A percentile compares a stretch with the other conserved stretches of the same genome.
phyloP scores from a whole-genome alignment of 2,113 vertebrate genomes.

The Naja naja region DNA sequence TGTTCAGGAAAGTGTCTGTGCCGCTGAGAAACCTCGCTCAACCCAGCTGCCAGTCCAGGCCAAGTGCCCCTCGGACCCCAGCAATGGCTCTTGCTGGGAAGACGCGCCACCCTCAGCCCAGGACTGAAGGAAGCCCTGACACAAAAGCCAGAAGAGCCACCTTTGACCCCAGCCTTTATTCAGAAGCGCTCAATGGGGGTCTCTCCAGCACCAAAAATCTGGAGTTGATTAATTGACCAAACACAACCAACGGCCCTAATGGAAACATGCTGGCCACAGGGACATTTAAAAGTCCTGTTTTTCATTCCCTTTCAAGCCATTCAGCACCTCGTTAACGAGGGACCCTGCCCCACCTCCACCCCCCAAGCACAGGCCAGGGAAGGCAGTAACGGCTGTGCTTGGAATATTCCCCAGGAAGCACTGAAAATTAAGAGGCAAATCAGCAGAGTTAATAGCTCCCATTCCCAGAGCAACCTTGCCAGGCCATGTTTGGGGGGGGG shows the following conservation, averaged over 20 bases:
- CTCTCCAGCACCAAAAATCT: background rate
- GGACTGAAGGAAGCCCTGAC: background rate
- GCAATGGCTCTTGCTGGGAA: background rate
- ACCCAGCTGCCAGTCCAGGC: background rate
- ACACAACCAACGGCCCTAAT: background rate
- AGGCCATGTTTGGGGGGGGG: background rate
- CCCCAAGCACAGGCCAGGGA: background rate
- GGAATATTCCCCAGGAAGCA: background rate
- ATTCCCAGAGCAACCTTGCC: background rate
- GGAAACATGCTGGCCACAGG: no score
- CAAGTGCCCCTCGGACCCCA: no score
- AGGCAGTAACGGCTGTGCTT: background rate
- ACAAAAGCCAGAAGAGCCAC: background rate
- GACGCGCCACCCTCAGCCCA: no score
- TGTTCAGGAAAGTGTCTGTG: background rate
- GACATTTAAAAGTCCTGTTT: background rate
- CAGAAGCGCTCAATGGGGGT: background rate
- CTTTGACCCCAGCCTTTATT: background rate
- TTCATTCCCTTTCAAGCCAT: background rate
- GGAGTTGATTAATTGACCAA: background rate
- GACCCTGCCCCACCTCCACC: background rate
- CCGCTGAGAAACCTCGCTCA: fast-evolving
- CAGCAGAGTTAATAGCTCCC: background rate
- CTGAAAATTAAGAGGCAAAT: background rate
- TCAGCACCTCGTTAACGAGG: background rate